These are phyloP conservation scores for Pachliopta kotzebuea DNA, from an alignment of 2,888 invertebrate species.

Conservation along the genomic window DNA sequence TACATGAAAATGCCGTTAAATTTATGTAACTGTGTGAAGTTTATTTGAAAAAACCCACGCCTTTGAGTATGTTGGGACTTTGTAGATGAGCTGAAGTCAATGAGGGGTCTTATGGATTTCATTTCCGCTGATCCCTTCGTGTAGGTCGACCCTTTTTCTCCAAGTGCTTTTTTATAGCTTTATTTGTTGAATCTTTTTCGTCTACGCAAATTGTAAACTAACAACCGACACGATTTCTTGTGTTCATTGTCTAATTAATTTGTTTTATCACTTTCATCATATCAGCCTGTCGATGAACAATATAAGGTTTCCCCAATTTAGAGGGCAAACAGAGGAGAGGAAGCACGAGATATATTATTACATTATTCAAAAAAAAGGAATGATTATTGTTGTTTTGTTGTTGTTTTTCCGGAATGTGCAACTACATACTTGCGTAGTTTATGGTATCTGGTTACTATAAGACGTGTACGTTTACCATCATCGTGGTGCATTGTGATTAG, in stretches of 20 bases:
- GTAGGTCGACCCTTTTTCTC: conserved; percentile 8
- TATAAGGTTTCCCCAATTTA: too few relatives aligned
- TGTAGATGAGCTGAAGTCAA: conserved; percentile 6
- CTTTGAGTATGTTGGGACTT: conserved; percentile 8
- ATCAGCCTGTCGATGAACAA: too few relatives aligned
- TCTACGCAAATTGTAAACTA: conserved; percentile 28
- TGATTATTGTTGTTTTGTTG: too few relatives aligned
- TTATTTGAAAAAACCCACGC: background rate
- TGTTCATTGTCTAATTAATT: background rate
- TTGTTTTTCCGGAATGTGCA: too few relatives aligned
- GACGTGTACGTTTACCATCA: too few relatives aligned
- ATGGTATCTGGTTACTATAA: too few relatives aligned
- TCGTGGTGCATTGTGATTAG: too few relatives aligned
- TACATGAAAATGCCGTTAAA: background rate
- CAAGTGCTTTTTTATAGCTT: conserved; percentile 13
- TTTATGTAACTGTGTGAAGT: conserved; percentile 6
- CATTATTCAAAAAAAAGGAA: too few relatives aligned
- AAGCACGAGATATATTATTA: too few relatives aligned
- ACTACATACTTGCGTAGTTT: too few relatives aligned
- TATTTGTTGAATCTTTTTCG: conserved; percentile 15
- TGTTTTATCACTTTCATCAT: background rate
- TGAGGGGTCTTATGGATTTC: conserved; percentile 18
- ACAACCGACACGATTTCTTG: conserved; percentile 1
- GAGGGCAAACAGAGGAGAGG: too few relatives aligned
- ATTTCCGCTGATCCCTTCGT: conserved; percentile 22